phyloP scores from a whole-genome alignment of 2,888 invertebrate species.

The Hesperia comma region DNA sequence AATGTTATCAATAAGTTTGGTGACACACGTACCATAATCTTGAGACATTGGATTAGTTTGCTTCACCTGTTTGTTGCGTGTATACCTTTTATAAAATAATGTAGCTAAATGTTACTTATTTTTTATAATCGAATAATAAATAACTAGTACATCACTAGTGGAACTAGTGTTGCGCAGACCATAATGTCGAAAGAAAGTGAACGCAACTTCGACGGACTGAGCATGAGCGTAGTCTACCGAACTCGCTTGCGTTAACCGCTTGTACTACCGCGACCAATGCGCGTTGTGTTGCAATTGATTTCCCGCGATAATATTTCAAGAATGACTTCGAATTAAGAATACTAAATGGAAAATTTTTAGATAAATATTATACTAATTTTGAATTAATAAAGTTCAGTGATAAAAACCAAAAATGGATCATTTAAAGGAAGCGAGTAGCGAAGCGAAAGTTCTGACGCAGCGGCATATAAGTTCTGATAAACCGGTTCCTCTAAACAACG shows the following conservation, averaged over 20 bases:
- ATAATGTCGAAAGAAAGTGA: constrained; percentile 82
- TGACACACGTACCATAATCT: not conserved
- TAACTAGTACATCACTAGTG: constrained; percentile 49
- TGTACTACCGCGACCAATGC: constrained; percentile 13
- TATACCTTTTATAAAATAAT: no score
- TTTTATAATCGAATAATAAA: not conserved
- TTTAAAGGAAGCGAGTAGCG: constrained; percentile 60
- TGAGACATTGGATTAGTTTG: not conserved
- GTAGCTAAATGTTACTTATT: no score
- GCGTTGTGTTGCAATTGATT: constrained; percentile 16
- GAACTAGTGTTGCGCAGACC: constrained; percentile 63
- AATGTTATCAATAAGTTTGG: constrained; percentile 9
- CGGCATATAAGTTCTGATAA: constrained; percentile 68
- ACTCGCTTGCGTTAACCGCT: constrained; percentile 22
- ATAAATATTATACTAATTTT: constrained; percentile 29
- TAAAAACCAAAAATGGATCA: constrained; percentile 62
- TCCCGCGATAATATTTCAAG: constrained; percentile 1
- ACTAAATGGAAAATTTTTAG: not conserved
- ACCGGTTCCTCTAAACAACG: constrained; percentile 54
- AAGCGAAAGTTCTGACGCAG: constrained; percentile 56
- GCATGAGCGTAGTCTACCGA: constrained; percentile 40
- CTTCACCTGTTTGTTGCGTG: not conserved
- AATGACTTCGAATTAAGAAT: constrained; percentile 1
- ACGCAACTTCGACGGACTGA: constrained; percentile 55
- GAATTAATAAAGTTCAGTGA: constrained; percentile 21